A percentile compares a stretch with the other conserved stretches of the same genome.
These are phyloP conservation scores for Scaptomyza pallida DNA, from an alignment of 1,140 invertebrate genomes.

Conservation along the genomic window DNA sequence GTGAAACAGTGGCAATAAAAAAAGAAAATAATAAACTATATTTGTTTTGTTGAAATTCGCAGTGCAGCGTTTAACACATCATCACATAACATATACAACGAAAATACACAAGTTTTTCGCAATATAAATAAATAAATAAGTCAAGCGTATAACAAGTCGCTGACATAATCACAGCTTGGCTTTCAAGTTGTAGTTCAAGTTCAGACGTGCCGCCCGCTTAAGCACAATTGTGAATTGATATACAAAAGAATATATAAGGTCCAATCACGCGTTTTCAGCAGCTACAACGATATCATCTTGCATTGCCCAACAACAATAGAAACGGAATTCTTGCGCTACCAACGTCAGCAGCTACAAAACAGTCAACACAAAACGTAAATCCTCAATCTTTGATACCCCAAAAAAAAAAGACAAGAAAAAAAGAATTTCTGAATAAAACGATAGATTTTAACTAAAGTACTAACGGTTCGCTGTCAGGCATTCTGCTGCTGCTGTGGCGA, in stretches of 20 bases:
- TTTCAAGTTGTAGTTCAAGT: constrained; percentile 60
- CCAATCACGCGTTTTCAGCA: constrained; percentile 58
- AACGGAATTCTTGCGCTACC: not conserved
- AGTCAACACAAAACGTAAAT: constrained; percentile 71
- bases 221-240: constrained; percentile 69
- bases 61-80: constrained; percentile 40
- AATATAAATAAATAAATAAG: constrained; percentile 44
- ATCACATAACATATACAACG: constrained; percentile 34
- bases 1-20: constrained; percentile 1
- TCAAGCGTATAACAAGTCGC: constrained; percentile 53
- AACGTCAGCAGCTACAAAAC: constrained; percentile 39
- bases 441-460: constrained; percentile 11
- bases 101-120: constrained; percentile 23
- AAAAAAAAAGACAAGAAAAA: too few relatives aligned
- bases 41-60: constrained; percentile 64
- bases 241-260: constrained; percentile 66
- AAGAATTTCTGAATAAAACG: not conserved
- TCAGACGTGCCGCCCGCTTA: constrained; percentile 69
- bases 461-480: constrained; percentile 60
- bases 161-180: constrained; percentile 64
- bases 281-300: constrained; percentile 13
- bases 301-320: constrained; percentile 19
- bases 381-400: constrained; percentile 1
- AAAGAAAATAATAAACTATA: constrained; percentile 17
- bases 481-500: constrained; percentile 54